Conservation (phyloP, 2,113 vertebrate species). For the Aspiorhynchus laticeps region DNA sequence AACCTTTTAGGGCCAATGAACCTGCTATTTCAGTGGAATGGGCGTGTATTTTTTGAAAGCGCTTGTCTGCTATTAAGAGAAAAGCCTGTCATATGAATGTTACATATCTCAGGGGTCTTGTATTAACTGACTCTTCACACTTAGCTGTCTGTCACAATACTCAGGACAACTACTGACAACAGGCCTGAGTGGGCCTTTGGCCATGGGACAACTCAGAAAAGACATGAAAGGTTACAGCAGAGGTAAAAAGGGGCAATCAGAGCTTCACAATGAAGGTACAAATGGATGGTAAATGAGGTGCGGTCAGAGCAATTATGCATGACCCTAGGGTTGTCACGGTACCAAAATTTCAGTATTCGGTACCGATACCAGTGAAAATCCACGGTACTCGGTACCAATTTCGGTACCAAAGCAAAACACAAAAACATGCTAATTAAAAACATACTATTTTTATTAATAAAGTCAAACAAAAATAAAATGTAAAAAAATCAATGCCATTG, state of each 20-base stretch:
- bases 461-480: no score
- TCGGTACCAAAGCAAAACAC: no score
- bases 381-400: no score
- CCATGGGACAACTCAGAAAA: background rate
- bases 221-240: constrained; percentile 24
- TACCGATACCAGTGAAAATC: no score
- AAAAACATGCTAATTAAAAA: no score
- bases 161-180: constrained; percentile 19
- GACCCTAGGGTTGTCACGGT: no score
- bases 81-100: constrained; percentile 45
- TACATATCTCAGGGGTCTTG: constrained; percentile 49
- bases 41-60: constrained; percentile 21
- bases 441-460: no score
- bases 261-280: constrained; percentile 24
- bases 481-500: no score
- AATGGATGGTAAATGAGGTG: constrained; percentile 31
- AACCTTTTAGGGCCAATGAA: constrained; percentile 44
- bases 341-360: no score
- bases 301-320: constrained; percentile 33
- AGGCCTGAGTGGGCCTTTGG: background rate
- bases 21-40: constrained; percentile 38
- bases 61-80: constrained; percentile 39
- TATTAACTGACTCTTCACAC: constrained; percentile 38
- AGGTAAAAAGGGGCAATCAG: constrained; percentile 29
- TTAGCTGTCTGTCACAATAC: constrained; percentile 13